A percentile compares a stretch with the other conserved stretches of the same genome.
These are phyloP conservation scores for Pelvicachromis taeniatus DNA, from an alignment of 2,113 vertebrate species.

Conservation along the genomic window DNA sequence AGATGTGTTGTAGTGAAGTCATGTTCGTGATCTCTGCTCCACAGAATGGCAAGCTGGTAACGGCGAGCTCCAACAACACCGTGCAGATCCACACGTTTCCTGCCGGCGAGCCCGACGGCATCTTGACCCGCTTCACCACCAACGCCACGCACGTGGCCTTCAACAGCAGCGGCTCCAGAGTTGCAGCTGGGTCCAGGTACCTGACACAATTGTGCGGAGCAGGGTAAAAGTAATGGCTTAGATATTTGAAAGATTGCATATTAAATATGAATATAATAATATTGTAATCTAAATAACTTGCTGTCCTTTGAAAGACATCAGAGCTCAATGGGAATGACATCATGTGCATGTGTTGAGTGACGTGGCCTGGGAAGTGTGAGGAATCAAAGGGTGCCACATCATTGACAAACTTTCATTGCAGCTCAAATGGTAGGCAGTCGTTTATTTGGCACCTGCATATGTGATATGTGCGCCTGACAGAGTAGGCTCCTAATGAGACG, in stretches of 20 bases:
- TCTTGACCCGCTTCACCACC: conserved; percentile 92
- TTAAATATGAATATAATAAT: too few species aligned
- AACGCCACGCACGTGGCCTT: conserved; percentile 89
- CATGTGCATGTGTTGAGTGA: background rate
- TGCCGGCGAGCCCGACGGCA: conserved; percentile 88
- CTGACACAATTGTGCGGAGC: background rate
- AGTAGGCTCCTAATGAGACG: background rate
- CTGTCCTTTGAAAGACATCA: background rate
- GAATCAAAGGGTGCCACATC: background rate
- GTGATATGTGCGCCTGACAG: background rate
- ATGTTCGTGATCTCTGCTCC: background rate
- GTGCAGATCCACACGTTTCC: conserved; percentile 93
- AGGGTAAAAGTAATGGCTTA: background rate
- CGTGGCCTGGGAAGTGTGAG: background rate
- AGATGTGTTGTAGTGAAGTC: background rate
- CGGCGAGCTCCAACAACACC: conserved; percentile 88
- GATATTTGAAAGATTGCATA: background rate
- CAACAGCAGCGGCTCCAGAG: conserved; percentile 75
- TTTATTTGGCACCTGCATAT: background rate
- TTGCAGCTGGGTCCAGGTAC: conserved; percentile 92
- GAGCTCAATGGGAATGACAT: too few species aligned
- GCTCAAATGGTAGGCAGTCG: background rate
- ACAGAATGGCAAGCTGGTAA: conserved; percentile 85
- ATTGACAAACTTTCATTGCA: background rate
- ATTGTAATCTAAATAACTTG: background rate